Evolutionary conservation across 2,888 invertebrate genomes (phyloP), one percentile per base, ranked within the genome.

Genomic region (Adelphocoris suturalis): DNA sequence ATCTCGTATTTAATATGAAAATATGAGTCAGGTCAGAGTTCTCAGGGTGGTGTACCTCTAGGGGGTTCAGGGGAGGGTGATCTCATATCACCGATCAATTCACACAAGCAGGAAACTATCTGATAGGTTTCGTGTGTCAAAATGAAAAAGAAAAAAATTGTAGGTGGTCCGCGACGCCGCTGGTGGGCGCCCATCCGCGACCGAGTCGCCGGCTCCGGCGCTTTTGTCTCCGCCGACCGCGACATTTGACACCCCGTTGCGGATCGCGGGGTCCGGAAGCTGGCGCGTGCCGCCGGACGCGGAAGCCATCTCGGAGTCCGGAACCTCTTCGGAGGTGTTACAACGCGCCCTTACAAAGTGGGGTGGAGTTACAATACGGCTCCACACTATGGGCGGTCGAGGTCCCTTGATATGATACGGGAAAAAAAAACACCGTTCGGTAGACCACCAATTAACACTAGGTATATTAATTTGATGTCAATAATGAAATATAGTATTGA

Each of bases 121-220:
- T 68, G 68, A 9, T 12, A 23, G 68, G 68, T 68, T 68, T 68
- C 68, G 23, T 23, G 68, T 68, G 68, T 23, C 68, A 23, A 68
- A 68, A 68, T n/a, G n/a, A 37, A 37, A 37, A 37, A 37, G 7
- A 37, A 37, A 37, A 37, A 68, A 68, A 13, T 19, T 23, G 68
- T 68, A 68, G 68, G 68, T 68, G 68, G 61, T 61, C 61, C 61
- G n/a, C 61, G n/a, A n/a, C 19, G 61, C 61, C n/a, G n/a, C n/a
- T n/a, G 68, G 68, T 68, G 68, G 68, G 68, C 68, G 68, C 68
- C 68, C 68, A 68, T 68, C 68, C 68, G 68, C 68, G 68, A 68
- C 68, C 68, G 68, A 68, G 12, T 68, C 68, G 68, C 68, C 68
- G 23, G 68, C 68, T 23, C 68, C 68, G 23, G 68, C 68, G 68